These are phyloP conservation scores for Tragelaphus scriptus DNA, from an alignment of 2,113 vertebrate species.

Conservation along the genomic window DNA sequence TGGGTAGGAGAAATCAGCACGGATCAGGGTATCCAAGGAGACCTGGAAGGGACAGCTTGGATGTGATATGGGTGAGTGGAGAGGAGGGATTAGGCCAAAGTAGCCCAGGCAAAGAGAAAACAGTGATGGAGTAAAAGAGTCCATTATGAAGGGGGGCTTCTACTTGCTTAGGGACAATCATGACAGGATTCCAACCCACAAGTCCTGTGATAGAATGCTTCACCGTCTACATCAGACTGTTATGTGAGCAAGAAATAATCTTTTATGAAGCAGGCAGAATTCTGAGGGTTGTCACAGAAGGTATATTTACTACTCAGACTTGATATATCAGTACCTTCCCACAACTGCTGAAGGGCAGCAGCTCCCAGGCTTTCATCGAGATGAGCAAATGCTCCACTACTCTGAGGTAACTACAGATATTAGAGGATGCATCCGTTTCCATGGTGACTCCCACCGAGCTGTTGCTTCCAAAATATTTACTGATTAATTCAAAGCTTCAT, in stretches of 20 bases:
- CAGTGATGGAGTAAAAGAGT: neutral
- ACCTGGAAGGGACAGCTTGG: neutral
- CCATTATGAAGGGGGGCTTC: neutral
- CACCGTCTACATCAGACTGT: neutral
- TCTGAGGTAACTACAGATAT: neutral
- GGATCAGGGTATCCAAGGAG: neutral
- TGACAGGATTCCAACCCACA: neutral
- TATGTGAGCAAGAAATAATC: neutral
- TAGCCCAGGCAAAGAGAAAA: neutral
- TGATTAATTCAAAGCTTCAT: neutral
- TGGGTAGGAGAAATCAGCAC: neutral
- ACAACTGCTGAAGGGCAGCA: neutral
- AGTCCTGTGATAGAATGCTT: neutral
- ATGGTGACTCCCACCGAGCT: slow-evolving; percentile 7
- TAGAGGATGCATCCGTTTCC: neutral
- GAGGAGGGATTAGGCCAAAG: neutral
- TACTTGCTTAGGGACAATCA: neutral
- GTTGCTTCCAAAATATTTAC: slow-evolving; percentile 35
- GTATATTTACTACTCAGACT: neutral
- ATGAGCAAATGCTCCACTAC: neutral
- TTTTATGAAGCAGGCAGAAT: neutral
- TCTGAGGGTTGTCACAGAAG: neutral
- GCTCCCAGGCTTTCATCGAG: neutral
- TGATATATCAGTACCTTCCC: neutral
- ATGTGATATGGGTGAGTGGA: neutral